Base-by-base conservation (phyloP, 2,888 invertebrate species). In the Drosophila mulleri region DNA sequence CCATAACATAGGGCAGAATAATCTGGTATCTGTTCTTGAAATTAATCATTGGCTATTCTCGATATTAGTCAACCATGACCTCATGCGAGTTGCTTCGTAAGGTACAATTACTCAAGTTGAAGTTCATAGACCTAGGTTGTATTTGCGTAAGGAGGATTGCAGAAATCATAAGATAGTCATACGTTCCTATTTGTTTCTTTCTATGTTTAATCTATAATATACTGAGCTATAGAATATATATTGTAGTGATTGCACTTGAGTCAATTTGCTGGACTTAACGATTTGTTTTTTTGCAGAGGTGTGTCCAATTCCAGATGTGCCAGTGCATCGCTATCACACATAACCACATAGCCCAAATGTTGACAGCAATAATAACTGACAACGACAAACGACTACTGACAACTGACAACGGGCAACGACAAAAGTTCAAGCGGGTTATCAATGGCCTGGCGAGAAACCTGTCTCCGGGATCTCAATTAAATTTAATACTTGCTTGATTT, bases 81-180 rank as follows among this genome's bases (percentile, higher is more conserved):
- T 59, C 23, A 58, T 16, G 29, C 32, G 9, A 56, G 58, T n/a
- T 48, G 39, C 37, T 35, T 45, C 35, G 42, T 44, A 59, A 58
- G 45, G 37, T 26, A 45, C 52, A 61, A 66, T 62, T 48, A 37
- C 45, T 26, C 23, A 41, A 35, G 37, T 69, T 53, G 48, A 86
- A 77, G 77, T 85, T 80, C 81, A 86, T 69, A 80, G 80, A 63
- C 70, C 68, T 52, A 18, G 41, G 52, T 47, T 61, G 39, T 16
- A 61, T 50, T 68, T 67, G 58, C 56, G 32, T n/a, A 67, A 52
- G 23, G 16, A 20, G 9, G 47, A 69, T 75, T 75, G 50, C 18
- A 11, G 5, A 37, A 23, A 35, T 39, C 14, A 52, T 52, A 20
- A 53, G 7, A 42, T 42, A 39, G 2, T 5, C 8, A 16, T 14